phyloP scores from a whole-genome alignment of 1,140 invertebrate genomes.

The Anoplolepis gracilipes region DNA sequence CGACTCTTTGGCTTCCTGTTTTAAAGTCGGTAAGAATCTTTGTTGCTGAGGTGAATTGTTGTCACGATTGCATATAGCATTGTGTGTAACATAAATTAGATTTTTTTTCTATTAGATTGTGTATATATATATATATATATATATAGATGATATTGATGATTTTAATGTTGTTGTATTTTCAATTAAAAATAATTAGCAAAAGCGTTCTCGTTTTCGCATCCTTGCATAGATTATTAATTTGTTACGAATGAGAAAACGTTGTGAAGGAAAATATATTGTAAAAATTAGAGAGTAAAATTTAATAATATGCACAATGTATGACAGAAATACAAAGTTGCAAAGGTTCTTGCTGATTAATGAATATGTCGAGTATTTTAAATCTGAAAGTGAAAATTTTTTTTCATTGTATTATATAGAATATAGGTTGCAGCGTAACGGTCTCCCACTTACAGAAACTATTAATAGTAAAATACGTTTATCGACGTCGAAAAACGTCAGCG shows the following conservation, averaged over 20 bases:
- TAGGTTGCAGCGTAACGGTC: slow-evolving; percentile 54
- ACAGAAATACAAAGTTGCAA: neutral
- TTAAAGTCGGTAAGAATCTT: slow-evolving; percentile 35
- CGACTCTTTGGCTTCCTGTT: slow-evolving; percentile 23
- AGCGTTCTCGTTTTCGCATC: neutral
- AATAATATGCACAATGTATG: neutral
- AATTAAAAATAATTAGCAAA: slow-evolving; percentile 17
- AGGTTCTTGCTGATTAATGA: slow-evolving; percentile 34
- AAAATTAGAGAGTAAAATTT: slow-evolving; percentile 24
- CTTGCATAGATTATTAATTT: slow-evolving; percentile 8
- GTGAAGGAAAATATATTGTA: neutral
- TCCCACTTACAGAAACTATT: slow-evolving; percentile 34
- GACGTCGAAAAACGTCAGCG: slow-evolving; percentile 19
- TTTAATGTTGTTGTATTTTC: neutral
- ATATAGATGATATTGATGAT: neutral
- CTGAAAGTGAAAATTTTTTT: slow-evolving; percentile 43
- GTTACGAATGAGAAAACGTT: neutral
- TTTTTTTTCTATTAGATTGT: slow-evolving; percentile 34
- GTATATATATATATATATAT: too few species aligned
- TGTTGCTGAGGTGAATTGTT: neutral
- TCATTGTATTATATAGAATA: slow-evolving; percentile 55
- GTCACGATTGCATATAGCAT: neutral
- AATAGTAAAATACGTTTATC: slow-evolving; percentile 42
- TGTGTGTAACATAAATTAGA: slow-evolving; percentile 10
- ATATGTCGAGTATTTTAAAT: slow-evolving; percentile 38